These are phyloP conservation scores for Limosa lapponica DNA, from an alignment of 2,797 vertebrate genomes.

Conservation along the genomic window DNA sequence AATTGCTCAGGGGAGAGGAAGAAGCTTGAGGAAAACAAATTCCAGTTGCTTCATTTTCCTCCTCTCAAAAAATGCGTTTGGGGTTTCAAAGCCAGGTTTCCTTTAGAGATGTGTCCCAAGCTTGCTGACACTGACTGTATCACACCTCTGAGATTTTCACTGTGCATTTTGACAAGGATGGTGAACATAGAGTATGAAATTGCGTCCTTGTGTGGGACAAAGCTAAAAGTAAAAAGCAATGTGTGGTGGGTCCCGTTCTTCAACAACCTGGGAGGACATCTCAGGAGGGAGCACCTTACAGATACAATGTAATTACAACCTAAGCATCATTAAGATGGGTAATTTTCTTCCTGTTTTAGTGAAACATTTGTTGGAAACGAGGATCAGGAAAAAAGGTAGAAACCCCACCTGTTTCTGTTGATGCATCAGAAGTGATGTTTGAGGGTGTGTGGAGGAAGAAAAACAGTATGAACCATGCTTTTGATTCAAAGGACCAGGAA, in stretches of 20 bases:
- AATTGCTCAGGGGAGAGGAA: conserved; percentile 32
- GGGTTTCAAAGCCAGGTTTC: neutral
- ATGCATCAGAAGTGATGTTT: neutral
- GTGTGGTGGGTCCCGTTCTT: neutral
- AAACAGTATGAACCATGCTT: neutral
- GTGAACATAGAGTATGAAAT: neutral
- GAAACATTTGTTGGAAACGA: neutral
- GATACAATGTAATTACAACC: neutral
- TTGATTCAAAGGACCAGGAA: neutral
- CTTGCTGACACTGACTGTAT: neutral
- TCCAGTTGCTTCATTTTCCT: conserved; percentile 3
- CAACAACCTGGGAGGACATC: neutral
- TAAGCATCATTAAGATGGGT: neutral
- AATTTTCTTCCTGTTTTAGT: neutral
- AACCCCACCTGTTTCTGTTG: neutral
- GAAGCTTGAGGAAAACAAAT: conserved; percentile 31
- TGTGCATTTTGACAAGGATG: neutral
- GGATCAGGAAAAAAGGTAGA: neutral
- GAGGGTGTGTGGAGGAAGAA: neutral
- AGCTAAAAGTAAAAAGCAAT: neutral
- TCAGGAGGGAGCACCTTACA: neutral
- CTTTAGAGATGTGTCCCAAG: neutral
- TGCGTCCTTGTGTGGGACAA: neutral
- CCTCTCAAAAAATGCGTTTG: neutral
- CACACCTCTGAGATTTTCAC: neutral